Conservation (phyloP, 2,113 vertebrate genomes). For the Tragelaphus strepsiceros region DNA sequence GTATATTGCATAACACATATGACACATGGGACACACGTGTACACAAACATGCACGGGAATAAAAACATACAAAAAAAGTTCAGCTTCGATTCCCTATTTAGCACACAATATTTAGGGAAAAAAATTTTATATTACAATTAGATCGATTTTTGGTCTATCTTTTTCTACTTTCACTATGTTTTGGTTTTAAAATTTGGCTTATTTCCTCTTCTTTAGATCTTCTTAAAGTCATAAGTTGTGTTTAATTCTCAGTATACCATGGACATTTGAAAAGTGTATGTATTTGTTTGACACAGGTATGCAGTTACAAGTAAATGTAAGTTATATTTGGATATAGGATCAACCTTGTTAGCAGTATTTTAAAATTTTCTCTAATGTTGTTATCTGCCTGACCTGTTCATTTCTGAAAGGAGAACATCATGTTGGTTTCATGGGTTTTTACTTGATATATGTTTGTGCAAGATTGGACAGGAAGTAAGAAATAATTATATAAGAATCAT, state of each 20-base stretch:
- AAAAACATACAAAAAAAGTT: neutral
- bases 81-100: neutral
- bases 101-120: neutral
- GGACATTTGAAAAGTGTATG: neutral
- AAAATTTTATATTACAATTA: neutral
- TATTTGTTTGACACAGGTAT: neutral
- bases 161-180: neutral
- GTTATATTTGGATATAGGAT: neutral
- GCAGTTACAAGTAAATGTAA: neutral
- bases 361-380: neutral
- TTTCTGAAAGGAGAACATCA: neutral
- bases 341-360: neutral
- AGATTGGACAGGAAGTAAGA: neutral
- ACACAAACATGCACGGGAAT: neutral
- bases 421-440: neutral
- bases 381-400: neutral
- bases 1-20: neutral
- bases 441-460: neutral
- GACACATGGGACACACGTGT: neutral
- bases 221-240: neutral
- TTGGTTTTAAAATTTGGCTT: neutral
- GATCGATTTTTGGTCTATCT: neutral
- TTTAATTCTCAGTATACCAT: neutral
- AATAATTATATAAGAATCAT: neutral
- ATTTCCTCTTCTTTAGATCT: neutral